These are phyloP conservation scores for Drosophila auraria DNA, from an alignment of 1,140 invertebrate species.

Conservation along the genomic window DNA sequence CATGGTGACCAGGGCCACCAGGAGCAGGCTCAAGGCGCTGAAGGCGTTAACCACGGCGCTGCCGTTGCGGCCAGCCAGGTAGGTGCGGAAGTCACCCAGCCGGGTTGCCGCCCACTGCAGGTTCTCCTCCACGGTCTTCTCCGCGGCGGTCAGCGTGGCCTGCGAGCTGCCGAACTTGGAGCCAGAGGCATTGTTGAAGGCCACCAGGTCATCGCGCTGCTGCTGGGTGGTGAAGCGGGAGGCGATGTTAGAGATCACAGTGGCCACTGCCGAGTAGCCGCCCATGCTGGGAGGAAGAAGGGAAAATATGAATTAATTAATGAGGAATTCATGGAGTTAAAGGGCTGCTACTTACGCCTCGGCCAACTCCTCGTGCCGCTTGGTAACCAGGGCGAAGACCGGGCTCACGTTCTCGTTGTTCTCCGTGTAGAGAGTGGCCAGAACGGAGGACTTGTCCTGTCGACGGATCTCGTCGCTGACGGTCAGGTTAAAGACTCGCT, in stretches of 20 bases:
- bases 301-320: neutral
- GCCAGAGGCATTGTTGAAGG: conserved; percentile 56
- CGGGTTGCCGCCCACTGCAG: conserved; percentile 55
- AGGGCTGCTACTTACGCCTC: conserved; percentile 85
- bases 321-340: neutral
- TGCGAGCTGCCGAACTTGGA: conserved; percentile 60
- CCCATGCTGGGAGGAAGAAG: conserved; percentile 64
- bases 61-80: conserved; percentile 53
- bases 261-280: conserved; percentile 83
- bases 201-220: conserved; percentile 74
- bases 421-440: conserved; percentile 84
- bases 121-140: conserved; percentile 56
- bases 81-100: conserved; percentile 57
- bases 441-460: conserved; percentile 84
- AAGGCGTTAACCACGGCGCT: conserved; percentile 59
- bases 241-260: conserved; percentile 85
- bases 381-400: conserved; percentile 85
- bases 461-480: conserved; percentile 81
- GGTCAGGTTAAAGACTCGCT: conserved; percentile 70
- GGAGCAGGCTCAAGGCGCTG: conserved; percentile 62
- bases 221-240: conserved; percentile 84
- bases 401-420: conserved; percentile 85
- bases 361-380: conserved; percentile 76
- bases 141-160: conserved; percentile 56
- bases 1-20: conserved; percentile 61